Evolutionary conservation across 2,113 vertebrate genomes (phyloP).

Genomic region (Oxygymnocypris stewartii): DNA sequence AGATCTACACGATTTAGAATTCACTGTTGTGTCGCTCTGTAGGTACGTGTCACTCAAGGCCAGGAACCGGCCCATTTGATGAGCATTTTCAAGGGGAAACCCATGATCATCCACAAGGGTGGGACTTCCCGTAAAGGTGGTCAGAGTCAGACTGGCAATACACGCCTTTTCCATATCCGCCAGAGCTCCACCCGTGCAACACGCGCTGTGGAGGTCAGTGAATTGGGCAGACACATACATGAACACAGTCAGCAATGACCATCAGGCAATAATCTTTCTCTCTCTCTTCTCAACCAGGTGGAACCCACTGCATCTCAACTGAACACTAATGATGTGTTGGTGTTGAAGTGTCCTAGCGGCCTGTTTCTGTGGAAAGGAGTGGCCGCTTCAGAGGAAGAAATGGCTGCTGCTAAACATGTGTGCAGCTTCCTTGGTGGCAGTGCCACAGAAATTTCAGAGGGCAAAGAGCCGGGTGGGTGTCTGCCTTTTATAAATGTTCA

Average conservation of each 20-base stretch:
- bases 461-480: slow-evolving; percentile 69
- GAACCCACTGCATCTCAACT: slow-evolving; percentile 63
- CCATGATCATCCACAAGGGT: slow-evolving; percentile 71
- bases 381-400: slow-evolving; percentile 67
- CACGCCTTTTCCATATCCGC: slow-evolving; percentile 76
- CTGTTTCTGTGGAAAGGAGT: slow-evolving; percentile 70
- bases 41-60: slow-evolving; percentile 79
- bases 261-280: neutral
- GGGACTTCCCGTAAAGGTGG: slow-evolving; percentile 70
- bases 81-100: slow-evolving; percentile 74
- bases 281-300: slow-evolving; percentile 63
- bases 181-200: slow-evolving; percentile 66
- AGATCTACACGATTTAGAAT: neutral
- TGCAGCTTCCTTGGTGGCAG: slow-evolving; percentile 66
- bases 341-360: slow-evolving; percentile 65
- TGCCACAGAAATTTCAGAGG: slow-evolving; percentile 64
- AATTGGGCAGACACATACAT: neutral
- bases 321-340: slow-evolving; percentile 77
- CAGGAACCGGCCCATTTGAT: slow-evolving; percentile 76
- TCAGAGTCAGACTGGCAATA: slow-evolving; percentile 55
- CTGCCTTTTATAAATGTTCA: neutral
- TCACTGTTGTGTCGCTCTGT: neutral
- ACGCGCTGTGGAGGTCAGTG: slow-evolving; percentile 76
- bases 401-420: slow-evolving; percentile 65
- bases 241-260: neutral